These are phyloP conservation scores for Mustelus asterias DNA, from an alignment of 2,113 vertebrate species.

Conservation along the genomic window DNA sequence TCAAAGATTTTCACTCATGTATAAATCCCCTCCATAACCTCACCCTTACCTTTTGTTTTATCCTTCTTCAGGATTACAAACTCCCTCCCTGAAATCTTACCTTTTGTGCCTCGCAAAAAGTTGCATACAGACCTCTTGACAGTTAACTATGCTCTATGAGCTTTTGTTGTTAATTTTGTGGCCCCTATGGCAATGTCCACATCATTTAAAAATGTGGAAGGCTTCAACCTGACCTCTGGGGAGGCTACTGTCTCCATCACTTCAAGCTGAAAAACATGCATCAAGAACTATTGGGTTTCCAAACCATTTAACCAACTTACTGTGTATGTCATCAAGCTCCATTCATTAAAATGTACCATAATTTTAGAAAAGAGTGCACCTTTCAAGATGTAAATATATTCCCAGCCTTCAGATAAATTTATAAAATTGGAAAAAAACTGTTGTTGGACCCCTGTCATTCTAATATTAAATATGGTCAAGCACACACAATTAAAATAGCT, in stretches of 20 bases:
- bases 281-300: not conserved
- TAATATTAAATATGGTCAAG: not conserved
- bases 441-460: not conserved
- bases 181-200: too few species aligned
- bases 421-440: not conserved
- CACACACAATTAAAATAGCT: not conserved
- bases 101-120: not conserved
- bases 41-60: not conserved
- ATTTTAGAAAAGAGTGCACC: not conserved
- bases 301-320: not conserved
- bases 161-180: too few species aligned
- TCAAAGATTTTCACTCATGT: not conserved
- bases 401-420: not conserved
- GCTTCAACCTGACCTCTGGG: not conserved
- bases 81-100: not conserved
- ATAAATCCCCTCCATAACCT: not conserved
- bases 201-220: too few species aligned
- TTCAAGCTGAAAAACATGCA: not conserved
- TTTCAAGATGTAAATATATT: not conserved
- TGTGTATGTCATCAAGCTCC: not conserved
- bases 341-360: not conserved
- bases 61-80: not conserved
- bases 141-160: not conserved
- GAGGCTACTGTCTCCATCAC: not conserved
- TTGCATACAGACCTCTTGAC: not conserved